These are phyloP conservation scores for Drosophila parabipectinata DNA, from an alignment of 1,140 invertebrate genomes.

Conservation along the genomic window DNA sequence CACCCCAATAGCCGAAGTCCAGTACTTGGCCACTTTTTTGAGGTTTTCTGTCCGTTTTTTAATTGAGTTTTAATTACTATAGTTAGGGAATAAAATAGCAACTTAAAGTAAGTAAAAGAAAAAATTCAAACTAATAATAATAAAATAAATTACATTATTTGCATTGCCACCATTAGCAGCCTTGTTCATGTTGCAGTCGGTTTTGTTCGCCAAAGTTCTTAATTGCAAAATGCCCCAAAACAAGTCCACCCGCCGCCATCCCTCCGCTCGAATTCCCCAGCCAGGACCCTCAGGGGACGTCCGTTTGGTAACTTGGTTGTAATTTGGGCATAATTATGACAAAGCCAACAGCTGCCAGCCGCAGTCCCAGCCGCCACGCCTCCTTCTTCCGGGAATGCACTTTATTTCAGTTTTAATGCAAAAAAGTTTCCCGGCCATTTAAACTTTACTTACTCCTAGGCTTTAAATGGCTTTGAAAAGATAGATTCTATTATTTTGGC, in stretches of 20 bases:
- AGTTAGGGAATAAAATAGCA: not conserved
- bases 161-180: conserved; percentile 20
- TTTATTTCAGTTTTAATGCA: conserved; percentile 52
- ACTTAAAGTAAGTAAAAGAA: too few species aligned
- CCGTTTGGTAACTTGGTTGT: conserved; percentile 38
- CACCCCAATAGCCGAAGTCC: not conserved
- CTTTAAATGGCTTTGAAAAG: conserved; percentile 38
- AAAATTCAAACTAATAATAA: conserved; percentile 3
- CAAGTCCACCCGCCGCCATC: not conserved
- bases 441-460: conserved; percentile 70
- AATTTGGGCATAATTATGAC: conserved; percentile 78
- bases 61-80: not conserved
- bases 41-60: conserved; percentile 3
- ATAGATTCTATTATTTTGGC: conserved; percentile 1
- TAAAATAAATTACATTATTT: conserved; percentile 11
- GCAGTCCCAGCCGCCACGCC: conserved; percentile 23
- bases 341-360: conserved; percentile 56
- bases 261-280: not conserved
- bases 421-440: conserved; percentile 60
- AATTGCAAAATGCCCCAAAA: conserved; percentile 66
- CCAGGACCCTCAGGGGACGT: conserved; percentile 9
- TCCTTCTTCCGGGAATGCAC: conserved; percentile 11
- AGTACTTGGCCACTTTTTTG: conserved; percentile 11
- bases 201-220: conserved; percentile 64
- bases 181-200: conserved; percentile 37